Evolutionary conservation across 1,140 invertebrate genomes (phyloP).

Genomic region (Andricus grossulariae): DNA sequence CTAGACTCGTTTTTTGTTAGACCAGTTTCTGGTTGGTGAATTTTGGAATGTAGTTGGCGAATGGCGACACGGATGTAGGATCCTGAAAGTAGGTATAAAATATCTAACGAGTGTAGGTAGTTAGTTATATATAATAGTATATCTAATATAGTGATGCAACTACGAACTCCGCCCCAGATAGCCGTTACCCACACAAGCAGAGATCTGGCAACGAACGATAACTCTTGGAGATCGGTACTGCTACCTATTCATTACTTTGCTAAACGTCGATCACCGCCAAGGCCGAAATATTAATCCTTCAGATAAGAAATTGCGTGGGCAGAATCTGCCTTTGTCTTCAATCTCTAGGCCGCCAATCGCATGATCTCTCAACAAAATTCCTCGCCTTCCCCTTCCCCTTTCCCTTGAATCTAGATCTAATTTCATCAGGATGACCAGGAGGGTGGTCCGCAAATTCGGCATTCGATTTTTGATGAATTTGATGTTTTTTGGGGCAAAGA

Average conservation of each 20-base stretch:
- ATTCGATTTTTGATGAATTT: too few relatives aligned
- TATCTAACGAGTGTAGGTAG: background rate
- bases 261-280: slow-evolving; percentile 54
- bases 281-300: slow-evolving; percentile 56
- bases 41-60: background rate
- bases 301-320: slow-evolving; percentile 48
- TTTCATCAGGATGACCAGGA: too few relatives aligned
- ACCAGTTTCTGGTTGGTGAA: background rate
- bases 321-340: slow-evolving; percentile 24
- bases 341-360: background rate
- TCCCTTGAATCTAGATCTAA: too few relatives aligned
- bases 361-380: too few relatives aligned
- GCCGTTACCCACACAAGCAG: slow-evolving; percentile 22
- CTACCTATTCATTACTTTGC: slow-evolving; percentile 67
- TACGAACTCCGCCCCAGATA: slow-evolving; percentile 24
- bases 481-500: too few relatives aligned
- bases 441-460: too few relatives aligned
- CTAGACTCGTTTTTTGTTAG: background rate
- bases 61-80: slow-evolving; percentile 24
- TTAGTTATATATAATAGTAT: background rate
- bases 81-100: slow-evolving; percentile 8
- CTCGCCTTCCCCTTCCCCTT: too few relatives aligned
- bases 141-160: slow-evolving; percentile 27
- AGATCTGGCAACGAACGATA: slow-evolving; percentile 44
- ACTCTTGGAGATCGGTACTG: slow-evolving; percentile 55